Conservation (phyloP, 2,888 invertebrate genomes). For the Andrena trimmerana region DNA sequence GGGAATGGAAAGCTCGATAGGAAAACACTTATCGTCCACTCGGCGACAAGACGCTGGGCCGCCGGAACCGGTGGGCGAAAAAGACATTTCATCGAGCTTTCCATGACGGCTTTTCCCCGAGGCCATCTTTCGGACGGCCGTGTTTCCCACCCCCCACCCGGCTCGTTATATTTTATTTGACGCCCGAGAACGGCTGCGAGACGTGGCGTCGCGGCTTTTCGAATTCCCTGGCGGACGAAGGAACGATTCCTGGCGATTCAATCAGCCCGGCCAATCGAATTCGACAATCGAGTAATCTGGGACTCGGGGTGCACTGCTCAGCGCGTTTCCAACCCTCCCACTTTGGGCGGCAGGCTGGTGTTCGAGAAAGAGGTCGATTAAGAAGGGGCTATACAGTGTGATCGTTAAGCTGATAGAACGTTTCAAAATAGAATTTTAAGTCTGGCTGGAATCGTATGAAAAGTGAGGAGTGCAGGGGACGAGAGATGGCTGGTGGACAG, state of each 20-base stretch:
- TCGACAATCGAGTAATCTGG: conserved; percentile 72
- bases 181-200: conserved; percentile 23
- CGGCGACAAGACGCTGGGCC: conserved; percentile 36
- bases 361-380: conserved; percentile 21
- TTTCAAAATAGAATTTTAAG: not conserved
- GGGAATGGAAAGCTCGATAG: conserved; percentile 43
- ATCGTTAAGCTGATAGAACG: not conserved
- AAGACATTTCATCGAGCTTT: conserved; percentile 34
- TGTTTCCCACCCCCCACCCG: conserved; percentile 19
- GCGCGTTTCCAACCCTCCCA: conserved; percentile 47
- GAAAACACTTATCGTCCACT: conserved; percentile 63
- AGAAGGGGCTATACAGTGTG: not conserved
- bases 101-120: conserved; percentile 9
- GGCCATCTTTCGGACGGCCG: conserved; percentile 28
- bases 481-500: no score
- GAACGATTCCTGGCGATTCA: conserved; percentile 71
- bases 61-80: conserved; percentile 10
- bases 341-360: conserved; percentile 14
- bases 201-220: conserved; percentile 54
- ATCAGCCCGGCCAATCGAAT: conserved; percentile 72
- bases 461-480: not conserved
- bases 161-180: conserved; percentile 72
- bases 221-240: conserved; percentile 36
- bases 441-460: not conserved
- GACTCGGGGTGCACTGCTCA: conserved; percentile 56